phyloP scores from a whole-genome alignment of 2,888 invertebrate species.

The Tineola bisselliella region DNA sequence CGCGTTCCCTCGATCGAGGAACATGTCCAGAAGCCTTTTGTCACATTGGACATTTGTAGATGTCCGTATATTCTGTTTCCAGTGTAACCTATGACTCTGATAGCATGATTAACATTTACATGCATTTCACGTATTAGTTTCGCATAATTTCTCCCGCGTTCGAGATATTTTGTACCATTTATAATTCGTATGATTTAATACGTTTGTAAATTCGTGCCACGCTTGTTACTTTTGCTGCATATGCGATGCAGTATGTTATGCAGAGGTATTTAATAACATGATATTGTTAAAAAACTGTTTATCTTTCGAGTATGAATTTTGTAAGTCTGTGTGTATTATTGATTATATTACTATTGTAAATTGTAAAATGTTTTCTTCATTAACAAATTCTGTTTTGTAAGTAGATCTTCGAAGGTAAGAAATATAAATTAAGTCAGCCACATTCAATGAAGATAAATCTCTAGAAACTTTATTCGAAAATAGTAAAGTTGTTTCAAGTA shows the following conservation, averaged over 20 bases:
- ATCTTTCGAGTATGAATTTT: no score
- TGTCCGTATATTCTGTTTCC: background rate
- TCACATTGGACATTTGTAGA: background rate
- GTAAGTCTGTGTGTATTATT: no score
- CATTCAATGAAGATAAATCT: background rate
- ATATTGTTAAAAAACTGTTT: no score
- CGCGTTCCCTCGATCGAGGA: background rate
- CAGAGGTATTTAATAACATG: no score
- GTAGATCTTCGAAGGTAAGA: background rate
- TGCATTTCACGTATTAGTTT: background rate
- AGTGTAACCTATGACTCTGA: background rate
- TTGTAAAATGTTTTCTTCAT: background rate
- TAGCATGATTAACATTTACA: background rate
- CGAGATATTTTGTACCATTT: background rate
- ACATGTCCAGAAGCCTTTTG: background rate
- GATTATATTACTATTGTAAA: no score
- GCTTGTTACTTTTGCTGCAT: no score
- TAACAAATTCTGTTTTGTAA: background rate
- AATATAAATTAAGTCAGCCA: background rate
- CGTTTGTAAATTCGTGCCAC: no score
- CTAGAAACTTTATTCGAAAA: background rate
- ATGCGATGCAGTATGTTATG: no score
- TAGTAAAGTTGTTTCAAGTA: background rate
- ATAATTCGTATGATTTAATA: no score
- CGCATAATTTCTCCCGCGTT: background rate